Conservation (phyloP, 2,888 invertebrate genomes). For the Salticus scenicus region DNA sequence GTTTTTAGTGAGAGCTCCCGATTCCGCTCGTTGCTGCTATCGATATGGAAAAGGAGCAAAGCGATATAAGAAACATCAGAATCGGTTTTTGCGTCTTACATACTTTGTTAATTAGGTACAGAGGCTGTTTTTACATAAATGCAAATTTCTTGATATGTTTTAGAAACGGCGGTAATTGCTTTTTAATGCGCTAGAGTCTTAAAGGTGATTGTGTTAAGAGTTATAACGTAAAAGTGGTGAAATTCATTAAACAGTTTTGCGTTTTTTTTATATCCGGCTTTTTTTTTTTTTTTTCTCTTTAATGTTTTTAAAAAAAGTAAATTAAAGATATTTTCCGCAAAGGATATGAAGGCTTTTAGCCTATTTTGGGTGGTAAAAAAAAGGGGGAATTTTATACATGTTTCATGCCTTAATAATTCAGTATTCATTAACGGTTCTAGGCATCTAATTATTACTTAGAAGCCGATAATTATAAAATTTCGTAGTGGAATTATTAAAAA, state of each 20-base stretch:
- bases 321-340: constrained; percentile 9
- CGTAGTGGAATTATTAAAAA: not conserved
- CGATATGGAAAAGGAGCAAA: constrained; percentile 4
- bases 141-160: constrained; percentile 49
- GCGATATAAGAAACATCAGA: constrained; percentile 36
- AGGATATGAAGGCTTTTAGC: constrained; percentile 6
- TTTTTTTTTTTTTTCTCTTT: not conserved
- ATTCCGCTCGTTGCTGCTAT: not conserved
- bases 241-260: not conserved
- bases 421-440: not conserved
- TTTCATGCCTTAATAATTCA: not conserved
- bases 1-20: not conserved
- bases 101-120: constrained; percentile 44
- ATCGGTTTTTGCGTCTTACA: constrained; percentile 48
- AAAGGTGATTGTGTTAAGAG: constrained; percentile 43
- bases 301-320: not conserved
- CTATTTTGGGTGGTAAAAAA: not conserved
- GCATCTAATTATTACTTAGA: not conserved
- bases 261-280: no score
- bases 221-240: constrained; percentile 17
- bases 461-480: constrained; percentile 2
- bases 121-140: constrained; percentile 24
- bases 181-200: constrained; percentile 45
- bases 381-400: not conserved
- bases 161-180: constrained; percentile 41